Evolutionary conservation across 2,888 invertebrate species (phyloP).

Genomic region (Eucriotettix oculatus): DNA sequence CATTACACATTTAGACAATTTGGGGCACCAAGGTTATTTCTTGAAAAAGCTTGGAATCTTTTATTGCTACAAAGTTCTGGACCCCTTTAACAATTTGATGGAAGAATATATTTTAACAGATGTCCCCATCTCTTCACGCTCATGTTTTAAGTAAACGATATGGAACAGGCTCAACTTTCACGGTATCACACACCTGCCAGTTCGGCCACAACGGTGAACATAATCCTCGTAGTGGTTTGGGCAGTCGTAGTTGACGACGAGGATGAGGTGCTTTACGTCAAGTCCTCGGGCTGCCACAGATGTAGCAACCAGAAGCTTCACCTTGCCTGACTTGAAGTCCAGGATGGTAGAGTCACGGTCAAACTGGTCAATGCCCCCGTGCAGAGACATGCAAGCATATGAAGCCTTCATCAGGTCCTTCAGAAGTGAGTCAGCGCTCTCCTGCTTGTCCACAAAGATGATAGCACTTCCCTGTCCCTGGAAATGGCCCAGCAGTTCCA

Average conservation of each 20-base stretch:
- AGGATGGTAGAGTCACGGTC: constrained; percentile 95
- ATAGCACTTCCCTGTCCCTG: constrained; percentile 86
- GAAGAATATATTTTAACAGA: too few relatives aligned
- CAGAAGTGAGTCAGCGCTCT: constrained; percentile 82
- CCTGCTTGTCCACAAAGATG: constrained; percentile 97
- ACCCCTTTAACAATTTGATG: too few relatives aligned
- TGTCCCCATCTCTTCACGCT: too few relatives aligned
- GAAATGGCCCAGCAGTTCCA: constrained; percentile 92
- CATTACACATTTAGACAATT: too few relatives aligned
- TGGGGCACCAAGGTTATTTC: too few relatives aligned
- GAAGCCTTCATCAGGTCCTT: constrained; percentile 93
- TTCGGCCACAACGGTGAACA: constrained; percentile 90
- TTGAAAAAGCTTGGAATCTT: too few relatives aligned
- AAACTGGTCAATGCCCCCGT: constrained; percentile 98
- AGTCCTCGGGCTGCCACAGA: constrained; percentile 95
- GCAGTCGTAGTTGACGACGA: constrained; percentile 97
- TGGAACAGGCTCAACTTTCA: too few relatives aligned
- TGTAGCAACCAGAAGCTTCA: constrained; percentile 54
- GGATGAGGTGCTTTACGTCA: constrained; percentile 94
- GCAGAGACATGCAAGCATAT: constrained; percentile 91
- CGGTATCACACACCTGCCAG: constrained; percentile 37
- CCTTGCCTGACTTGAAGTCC: constrained; percentile 89
- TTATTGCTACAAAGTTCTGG: too few relatives aligned
- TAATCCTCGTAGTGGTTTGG: constrained; percentile 99
- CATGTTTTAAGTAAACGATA: too few relatives aligned